A percentile compares a stretch with the other conserved stretches of the same genome.
phyloP scores from a whole-genome alignment of 2,888 invertebrate species.

The Pammene fasciana region DNA sequence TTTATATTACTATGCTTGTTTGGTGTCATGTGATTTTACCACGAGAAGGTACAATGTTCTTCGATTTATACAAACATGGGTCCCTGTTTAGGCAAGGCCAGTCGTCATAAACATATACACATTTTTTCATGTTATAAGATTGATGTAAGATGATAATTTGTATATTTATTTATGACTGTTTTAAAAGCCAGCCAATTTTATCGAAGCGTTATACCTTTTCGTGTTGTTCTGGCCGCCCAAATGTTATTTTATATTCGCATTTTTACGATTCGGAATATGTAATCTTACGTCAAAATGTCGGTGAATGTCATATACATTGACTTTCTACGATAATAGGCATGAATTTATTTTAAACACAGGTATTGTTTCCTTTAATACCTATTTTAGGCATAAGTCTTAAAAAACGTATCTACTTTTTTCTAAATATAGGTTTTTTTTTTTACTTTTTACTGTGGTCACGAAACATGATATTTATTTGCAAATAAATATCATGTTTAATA shows the following conservation, averaged over 20 bases:
- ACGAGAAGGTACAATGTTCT: slow-evolving; percentile 13
- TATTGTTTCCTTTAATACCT: background rate
- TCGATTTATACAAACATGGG: background rate
- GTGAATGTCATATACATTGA: background rate
- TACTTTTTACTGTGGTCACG: slow-evolving; percentile 1
- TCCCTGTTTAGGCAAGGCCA: background rate
- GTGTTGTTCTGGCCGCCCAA: slow-evolving; percentile 11
- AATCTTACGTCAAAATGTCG: background rate
- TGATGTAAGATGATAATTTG: background rate
- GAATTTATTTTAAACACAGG: background rate
- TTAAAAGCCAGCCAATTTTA: background rate
- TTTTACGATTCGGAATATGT: background rate
- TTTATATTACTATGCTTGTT: slow-evolving; percentile 9
- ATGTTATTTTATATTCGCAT: background rate
- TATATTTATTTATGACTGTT: background rate
- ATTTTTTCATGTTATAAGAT: background rate
- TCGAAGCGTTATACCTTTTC: slow-evolving; percentile 17
- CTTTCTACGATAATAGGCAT: background rate
- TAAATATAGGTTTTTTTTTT: background rate
- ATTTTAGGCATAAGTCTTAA: background rate
- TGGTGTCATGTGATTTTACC: background rate
- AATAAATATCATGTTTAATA: too few species aligned
- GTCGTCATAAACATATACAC: background rate
- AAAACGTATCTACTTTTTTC: background rate
- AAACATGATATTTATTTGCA: background rate